Base-by-base conservation (phyloP, 2,888 invertebrate genomes). In the Leptogaster cylindrica region DNA sequence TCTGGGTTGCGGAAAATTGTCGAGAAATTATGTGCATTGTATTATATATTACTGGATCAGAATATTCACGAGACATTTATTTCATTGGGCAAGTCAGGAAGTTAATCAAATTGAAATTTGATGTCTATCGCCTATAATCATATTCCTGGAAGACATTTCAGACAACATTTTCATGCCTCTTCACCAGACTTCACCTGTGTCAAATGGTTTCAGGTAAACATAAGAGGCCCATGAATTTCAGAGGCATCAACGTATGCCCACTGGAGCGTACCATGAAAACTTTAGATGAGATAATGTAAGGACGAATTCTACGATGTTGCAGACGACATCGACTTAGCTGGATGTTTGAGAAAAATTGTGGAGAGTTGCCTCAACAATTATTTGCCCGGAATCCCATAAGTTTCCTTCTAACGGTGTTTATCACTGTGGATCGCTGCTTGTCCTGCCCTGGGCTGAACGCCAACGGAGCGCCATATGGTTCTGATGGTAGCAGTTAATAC, bases 401-500 rank as follows among this genome's bases (percentile, higher is more conserved):
- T 61, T 16, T 44, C 27, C 61, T 44, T 28, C 61, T 44, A 27
- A 12, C 36, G 27, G 41, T 41, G 61, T 61, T 61, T 61, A 67
- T 51, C 44, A 64, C 64, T 8, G 25, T 58, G 68, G 68, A 44
- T 67, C 66, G 58, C 64, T 68, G 68, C 66, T 69, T 52, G 63
- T 33, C 16, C 20, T 64, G 28, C n/a, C 48, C n/a, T n/a, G 58
- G 58, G 48, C 48, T 58, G 66, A 67, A 12, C 52, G 63, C 48
- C 52, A 58, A 67, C 58, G 39, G 52, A 52, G 77, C 76, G 75
- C 77, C 77, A 76, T 76, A 74, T 77, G 77, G 75, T 76, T 71
- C 75, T 78, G 78, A 78, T 78, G 78, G 76, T 75, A 75, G 77
- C 79, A 78, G 78, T 79, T 79, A 77, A 78, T 77, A 77, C 78